Conservation (phyloP, 1,140 invertebrate species). For the Neodiprion lecontei region DNA sequence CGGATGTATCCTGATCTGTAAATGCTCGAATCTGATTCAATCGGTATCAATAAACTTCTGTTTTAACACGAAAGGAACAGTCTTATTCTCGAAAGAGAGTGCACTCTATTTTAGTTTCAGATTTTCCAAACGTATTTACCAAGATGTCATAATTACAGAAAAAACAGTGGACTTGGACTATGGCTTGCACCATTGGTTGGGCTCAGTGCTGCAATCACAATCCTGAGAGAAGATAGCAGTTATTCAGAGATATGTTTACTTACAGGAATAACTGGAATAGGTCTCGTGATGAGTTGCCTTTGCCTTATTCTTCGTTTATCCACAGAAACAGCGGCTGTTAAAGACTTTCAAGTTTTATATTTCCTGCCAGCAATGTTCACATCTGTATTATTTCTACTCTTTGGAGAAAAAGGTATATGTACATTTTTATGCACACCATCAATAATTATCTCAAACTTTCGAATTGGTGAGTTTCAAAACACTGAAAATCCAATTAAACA, state of each 20-base stretch:
- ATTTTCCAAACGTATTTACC: background rate
- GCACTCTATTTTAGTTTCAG: background rate
- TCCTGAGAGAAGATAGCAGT: slow-evolving; percentile 50
- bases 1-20: background rate
- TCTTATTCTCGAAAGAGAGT: too few relatives aligned
- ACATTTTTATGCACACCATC: slow-evolving; percentile 12
- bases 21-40: too few relatives aligned
- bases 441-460: background rate
- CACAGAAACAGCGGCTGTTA: slow-evolving; percentile 46
- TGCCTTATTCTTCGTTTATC: slow-evolving; percentile 52
- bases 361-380: slow-evolving; percentile 53
- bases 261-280: slow-evolving; percentile 50
- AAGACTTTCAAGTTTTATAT: slow-evolving; percentile 59
- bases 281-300: slow-evolving; percentile 49
- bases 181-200: slow-evolving; percentile 65
- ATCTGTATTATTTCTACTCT: slow-evolving; percentile 51
- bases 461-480: background rate
- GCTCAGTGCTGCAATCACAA: slow-evolving; percentile 52
- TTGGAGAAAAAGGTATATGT: slow-evolving; percentile 57
- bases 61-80: too few relatives aligned
- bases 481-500: background rate
- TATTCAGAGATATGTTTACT: slow-evolving; percentile 56
- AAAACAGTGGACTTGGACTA: slow-evolving; percentile 60
- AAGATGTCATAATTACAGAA: slow-evolving; percentile 49
- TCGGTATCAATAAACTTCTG: too few relatives aligned